phyloP scores from a whole-genome alignment of 2,888 invertebrate species.

The Coecobrya sp. region DNA sequence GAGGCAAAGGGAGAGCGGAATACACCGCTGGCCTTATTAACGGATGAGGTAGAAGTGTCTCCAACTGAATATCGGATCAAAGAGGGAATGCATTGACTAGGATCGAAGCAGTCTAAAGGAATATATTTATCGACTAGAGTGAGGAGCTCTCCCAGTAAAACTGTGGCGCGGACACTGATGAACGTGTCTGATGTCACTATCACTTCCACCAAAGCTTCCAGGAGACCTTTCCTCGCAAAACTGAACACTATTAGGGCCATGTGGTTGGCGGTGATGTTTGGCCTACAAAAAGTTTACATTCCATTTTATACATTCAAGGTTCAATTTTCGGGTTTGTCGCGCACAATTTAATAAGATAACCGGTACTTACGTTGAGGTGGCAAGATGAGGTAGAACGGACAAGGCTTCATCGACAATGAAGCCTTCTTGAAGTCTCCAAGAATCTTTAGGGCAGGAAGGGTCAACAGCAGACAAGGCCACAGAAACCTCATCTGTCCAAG shows the following conservation, averaged over 20 bases:
- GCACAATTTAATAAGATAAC: too few species aligned
- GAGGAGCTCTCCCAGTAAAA: constrained; percentile 95
- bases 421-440: constrained; percentile 96
- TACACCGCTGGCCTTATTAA: neutral
- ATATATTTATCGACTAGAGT: constrained; percentile 95
- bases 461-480: constrained; percentile 96
- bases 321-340: too few species aligned
- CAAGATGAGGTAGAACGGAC: constrained; percentile 94
- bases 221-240: constrained; percentile 94
- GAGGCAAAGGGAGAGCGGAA: constrained; percentile 80
- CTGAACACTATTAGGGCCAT: constrained; percentile 95
- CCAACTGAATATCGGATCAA: constrained; percentile 92
- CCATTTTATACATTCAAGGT: too few species aligned
- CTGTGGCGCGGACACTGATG: constrained; percentile 96
- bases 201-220: constrained; percentile 96
- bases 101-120: constrained; percentile 95
- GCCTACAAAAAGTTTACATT: constrained; percentile 89
- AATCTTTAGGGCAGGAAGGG: constrained; percentile 92
- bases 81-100: constrained; percentile 94
- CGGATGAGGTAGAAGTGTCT: constrained; percentile 64
- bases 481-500: constrained; percentile 97
- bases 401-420: constrained; percentile 98
- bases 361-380: constrained; percentile 87
- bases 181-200: constrained; percentile 96
- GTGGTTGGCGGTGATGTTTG: constrained; percentile 97